Evolutionary conservation across 2,797 vertebrate species (phyloP).

Genomic region (Sphenodon punctatus): DNA sequence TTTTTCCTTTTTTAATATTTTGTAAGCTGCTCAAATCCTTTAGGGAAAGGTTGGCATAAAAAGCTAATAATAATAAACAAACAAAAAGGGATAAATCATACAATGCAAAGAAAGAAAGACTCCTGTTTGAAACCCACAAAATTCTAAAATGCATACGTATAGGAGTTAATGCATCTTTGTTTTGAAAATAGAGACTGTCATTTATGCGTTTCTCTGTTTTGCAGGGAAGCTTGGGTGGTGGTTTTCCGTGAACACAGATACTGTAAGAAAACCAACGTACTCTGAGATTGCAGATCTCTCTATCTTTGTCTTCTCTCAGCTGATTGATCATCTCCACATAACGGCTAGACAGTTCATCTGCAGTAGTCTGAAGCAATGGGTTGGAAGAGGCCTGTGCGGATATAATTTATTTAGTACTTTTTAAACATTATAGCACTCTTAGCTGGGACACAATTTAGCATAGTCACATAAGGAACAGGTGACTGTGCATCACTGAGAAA

Average conservation of each 20-base stretch:
- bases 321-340: constrained; percentile 86
- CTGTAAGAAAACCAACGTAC: constrained; percentile 63
- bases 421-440: background rate
- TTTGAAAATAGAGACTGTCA: background rate
- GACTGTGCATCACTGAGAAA: background rate
- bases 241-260: no score
- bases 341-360: constrained; percentile 87
- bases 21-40: no score
- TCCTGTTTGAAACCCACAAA: no score
- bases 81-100: no score
- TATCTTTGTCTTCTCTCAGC: constrained; percentile 87
- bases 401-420: background rate
- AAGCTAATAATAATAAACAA: no score
- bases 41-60: no score
- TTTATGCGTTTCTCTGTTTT: no score
- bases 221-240: no score
- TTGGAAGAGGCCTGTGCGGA: constrained; percentile 51
- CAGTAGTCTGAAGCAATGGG: constrained; percentile 80
- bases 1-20: no score
- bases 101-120: no score
- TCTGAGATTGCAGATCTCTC: constrained; percentile 86
- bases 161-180: no score
- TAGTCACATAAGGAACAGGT: background rate
- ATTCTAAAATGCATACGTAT: no score
- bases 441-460: background rate